Base-by-base conservation (phyloP, 2,113 vertebrate genomes). In the Cyrtonyx montezumae region DNA sequence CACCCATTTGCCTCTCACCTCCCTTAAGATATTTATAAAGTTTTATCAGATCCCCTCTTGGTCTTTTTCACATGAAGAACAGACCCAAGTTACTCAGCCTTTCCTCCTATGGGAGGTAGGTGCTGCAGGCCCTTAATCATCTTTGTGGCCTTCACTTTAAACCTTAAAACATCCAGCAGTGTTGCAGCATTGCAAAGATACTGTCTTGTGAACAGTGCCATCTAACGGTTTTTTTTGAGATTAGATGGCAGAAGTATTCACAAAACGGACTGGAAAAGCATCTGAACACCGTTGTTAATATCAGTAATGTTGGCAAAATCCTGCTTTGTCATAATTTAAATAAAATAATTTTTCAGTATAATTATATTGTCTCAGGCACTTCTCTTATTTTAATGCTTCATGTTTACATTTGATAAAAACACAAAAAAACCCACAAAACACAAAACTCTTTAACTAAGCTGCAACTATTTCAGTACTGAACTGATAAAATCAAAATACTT, bases 181-280 rank as follows among this genome's bases (percentile, higher is more conserved):
- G 30, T 32, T 32, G 53, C 53, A 56, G 53, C 30, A 56, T 9
- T 56, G 69, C 30, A 73, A 90, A 91, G 26, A 5, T 28, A 74
- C 36, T 73, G 23, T 37, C 21, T 23, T 87, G 94, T 85, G 84
- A 93, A 96, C 75, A 97, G 89, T 97, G 96, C 97, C 97, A 97
- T 94, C 97, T 97, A 97, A 88, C 25, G 97, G 15, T 7, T 8
- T 14, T 11, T 19, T 69, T 71, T 55, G 40, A 62, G 70, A 80
- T 55, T 87, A 48, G 46, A 18, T 68, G 65, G 61, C 65, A 85
- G n/a, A 84, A 26, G 6, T 58, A 28, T 23, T 82, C 9, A 16
- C 3, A 2, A 90, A 83, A 37, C 12, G 7, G 13, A 14, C 19
- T 23, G 18, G 8, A 66, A 49, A 26, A 78, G 40, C 48, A n/a